phyloP scores from a whole-genome alignment of 2,797 vertebrate species.

The Odontamblyopus lacepedii region DNA sequence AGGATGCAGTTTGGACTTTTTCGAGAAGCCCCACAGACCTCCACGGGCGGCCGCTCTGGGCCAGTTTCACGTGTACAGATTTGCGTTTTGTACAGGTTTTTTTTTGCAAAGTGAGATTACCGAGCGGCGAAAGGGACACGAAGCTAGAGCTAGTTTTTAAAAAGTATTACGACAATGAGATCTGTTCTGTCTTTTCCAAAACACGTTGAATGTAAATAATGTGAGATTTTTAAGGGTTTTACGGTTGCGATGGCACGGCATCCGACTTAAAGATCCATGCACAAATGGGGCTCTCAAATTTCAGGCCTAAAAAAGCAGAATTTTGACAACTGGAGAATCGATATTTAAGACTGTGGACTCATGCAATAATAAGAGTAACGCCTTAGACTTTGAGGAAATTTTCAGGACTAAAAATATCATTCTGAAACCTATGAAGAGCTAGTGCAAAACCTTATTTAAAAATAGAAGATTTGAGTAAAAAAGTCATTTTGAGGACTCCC shows the following conservation, averaged over 20 bases:
- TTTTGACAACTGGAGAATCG: neutral
- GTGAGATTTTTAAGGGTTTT: constrained; percentile 6
- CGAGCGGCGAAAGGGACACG: constrained; percentile 38
- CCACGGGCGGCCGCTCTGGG: constrained; percentile 59
- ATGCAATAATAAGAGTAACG: no score
- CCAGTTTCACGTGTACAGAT: constrained; percentile 38
- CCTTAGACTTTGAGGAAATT: neutral
- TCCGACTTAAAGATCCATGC: constrained; percentile 2
- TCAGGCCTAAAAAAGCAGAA: neutral
- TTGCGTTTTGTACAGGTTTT: constrained; percentile 15
- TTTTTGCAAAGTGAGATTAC: constrained; percentile 22
- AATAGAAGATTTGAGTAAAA: no score
- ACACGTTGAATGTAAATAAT: constrained; percentile 9
- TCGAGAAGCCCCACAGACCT: constrained; percentile 38
- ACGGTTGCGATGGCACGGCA: neutral
- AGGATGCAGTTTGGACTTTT: constrained; percentile 26
- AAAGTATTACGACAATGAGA: constrained; percentile 6
- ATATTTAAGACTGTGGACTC: neutral
- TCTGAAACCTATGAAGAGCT: neutral
- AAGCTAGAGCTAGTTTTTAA: constrained; percentile 4
- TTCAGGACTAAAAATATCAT: neutral
- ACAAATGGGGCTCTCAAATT: constrained; percentile 9
- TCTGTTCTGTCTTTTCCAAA: constrained; percentile 2
- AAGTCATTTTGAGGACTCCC: no score
- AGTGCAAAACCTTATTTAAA: neutral